phyloP scores from a whole-genome alignment of 2,113 vertebrate species.

The Cyanoderma ruficeps region DNA sequence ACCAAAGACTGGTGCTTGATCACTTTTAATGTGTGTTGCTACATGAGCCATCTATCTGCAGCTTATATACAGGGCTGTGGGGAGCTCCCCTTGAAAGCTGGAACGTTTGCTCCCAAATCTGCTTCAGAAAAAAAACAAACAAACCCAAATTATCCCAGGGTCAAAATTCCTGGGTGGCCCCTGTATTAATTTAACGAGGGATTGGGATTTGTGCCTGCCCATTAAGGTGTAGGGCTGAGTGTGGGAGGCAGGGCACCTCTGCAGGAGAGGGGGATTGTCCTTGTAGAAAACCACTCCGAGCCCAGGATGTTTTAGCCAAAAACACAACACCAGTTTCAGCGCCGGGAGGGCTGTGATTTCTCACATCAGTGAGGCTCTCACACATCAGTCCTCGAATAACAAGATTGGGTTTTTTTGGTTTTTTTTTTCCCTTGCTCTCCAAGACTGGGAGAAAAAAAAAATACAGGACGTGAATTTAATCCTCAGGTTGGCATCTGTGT shows the following conservation, averaged over 20 bases:
- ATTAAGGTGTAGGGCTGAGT: neutral
- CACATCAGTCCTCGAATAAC: neutral
- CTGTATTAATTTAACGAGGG: neutral
- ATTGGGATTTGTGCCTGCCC: neutral
- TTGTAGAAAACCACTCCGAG: neutral
- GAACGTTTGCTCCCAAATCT: neutral
- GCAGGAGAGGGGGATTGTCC: neutral
- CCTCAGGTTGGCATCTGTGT: neutral
- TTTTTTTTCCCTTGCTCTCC: neutral
- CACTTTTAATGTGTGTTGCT: neutral
- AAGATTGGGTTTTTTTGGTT: neutral
- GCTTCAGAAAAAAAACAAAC: neutral
- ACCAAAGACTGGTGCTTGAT: neutral
- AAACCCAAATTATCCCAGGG: neutral
- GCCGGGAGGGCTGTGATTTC: neutral
- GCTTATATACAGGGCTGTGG: fast-evolving
- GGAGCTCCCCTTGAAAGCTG: neutral
- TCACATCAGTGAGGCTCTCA: neutral
- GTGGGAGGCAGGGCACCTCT: neutral
- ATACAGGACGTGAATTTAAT: conserved; percentile 22
- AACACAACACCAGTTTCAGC: fast-evolving
- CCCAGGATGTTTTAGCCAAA: neutral
- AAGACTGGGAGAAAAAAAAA: neutral
- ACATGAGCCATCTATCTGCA: fast-evolving
- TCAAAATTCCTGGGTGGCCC: neutral